These are phyloP conservation scores for Rhincodon typus DNA, from an alignment of 2,797 vertebrate genomes.

Conservation along the genomic window DNA sequence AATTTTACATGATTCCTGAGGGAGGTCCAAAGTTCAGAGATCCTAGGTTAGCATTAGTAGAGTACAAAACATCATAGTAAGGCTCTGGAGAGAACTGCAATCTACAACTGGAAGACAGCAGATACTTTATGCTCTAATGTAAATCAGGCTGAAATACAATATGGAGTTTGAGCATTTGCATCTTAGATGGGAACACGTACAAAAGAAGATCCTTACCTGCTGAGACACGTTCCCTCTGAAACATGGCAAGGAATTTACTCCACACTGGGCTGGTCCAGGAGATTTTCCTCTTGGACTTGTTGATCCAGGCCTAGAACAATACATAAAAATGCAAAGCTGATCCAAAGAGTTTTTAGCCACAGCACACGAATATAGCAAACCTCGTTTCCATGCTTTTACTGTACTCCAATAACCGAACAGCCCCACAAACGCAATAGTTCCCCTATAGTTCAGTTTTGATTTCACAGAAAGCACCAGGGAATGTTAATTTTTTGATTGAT, in stretches of 20 bases:
- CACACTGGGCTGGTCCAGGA: not conserved
- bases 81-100: not conserved
- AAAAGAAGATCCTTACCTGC: not conserved
- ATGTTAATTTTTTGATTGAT: not conserved
- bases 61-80: not conserved
- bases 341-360: not conserved
- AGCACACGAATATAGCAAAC: not conserved
- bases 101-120: too few species aligned
- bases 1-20: not conserved
- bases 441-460: not conserved
- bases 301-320: not conserved
- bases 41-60: not conserved
- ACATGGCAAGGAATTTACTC: not conserved
- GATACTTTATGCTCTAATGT: not conserved
- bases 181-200: not conserved
- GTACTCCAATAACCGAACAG: not conserved
- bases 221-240: slow-evolving; percentile 8
- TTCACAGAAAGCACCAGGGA: not conserved
- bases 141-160: not conserved
- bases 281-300: slow-evolving; percentile 16
- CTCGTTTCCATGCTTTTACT: not conserved
- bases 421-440: not conserved
- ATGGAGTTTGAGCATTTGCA: not conserved
- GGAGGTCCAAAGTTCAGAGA: not conserved
- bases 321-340: not conserved